phyloP scores from a whole-genome alignment of 2,888 invertebrate genomes.

The Melanostoma mellinum region DNA sequence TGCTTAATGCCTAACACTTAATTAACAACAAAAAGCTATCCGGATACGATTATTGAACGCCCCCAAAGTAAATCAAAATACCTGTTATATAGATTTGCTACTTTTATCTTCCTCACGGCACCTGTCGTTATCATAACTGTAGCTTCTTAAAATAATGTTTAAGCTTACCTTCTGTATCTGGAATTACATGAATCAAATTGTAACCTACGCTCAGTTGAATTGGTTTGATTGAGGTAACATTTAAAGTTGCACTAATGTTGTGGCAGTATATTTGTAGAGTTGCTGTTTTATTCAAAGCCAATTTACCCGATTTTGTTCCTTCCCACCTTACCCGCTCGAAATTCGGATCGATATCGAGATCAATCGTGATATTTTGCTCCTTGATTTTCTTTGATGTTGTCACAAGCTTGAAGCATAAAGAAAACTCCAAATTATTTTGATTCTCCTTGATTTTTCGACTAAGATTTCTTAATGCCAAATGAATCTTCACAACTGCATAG shows the following conservation, averaged over 20 bases:
- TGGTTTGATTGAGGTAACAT: conserved; percentile 80
- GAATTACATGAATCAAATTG: conserved; percentile 78
- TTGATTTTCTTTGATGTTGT: conserved; percentile 75
- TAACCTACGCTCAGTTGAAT: conserved; percentile 80
- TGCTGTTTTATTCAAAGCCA: conserved; percentile 77
- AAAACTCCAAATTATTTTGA: conserved; percentile 79
- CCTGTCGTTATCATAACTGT: no score
- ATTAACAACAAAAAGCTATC: no score
- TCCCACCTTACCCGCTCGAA: conserved; percentile 79
- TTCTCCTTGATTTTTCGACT: conserved; percentile 80
- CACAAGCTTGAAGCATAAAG: conserved; percentile 78
- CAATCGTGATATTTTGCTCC: conserved; percentile 77
- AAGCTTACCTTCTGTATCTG: conserved; percentile 78
- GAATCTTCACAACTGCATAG: conserved; percentile 81
- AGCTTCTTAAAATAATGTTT: neutral
- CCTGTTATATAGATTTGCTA: no score
- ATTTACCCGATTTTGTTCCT: conserved; percentile 76
- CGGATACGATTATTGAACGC: no score
- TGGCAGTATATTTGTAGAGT: conserved; percentile 77
- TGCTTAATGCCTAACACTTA: no score
- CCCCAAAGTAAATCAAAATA: no score
- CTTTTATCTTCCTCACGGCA: no score
- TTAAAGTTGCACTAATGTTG: conserved; percentile 78
- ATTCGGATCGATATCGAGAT: conserved; percentile 78
- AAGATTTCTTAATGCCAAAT: conserved; percentile 77